These are phyloP conservation scores for Panurus biarmicus DNA, from an alignment of 2,113 vertebrate genomes.

Conservation along the genomic window DNA sequence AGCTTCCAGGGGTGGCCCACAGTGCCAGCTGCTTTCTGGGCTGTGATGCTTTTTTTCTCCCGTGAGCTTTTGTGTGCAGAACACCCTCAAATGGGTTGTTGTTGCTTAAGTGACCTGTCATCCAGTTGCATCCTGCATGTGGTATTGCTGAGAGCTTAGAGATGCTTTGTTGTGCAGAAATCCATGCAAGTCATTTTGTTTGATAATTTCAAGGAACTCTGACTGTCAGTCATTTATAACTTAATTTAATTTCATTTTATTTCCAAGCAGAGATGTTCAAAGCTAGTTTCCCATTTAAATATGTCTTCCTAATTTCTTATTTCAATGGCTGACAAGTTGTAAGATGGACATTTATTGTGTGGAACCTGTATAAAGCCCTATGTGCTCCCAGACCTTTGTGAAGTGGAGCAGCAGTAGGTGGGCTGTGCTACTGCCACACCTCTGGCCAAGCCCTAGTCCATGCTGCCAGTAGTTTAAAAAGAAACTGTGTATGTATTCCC, in stretches of 20 bases:
- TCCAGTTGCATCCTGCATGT: conserved; percentile 9
- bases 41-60: not conserved
- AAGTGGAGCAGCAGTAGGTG: not conserved
- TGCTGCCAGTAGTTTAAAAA: not conserved
- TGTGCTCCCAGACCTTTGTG: not conserved
- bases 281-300: not conserved
- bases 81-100: not conserved
- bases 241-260: not conserved
- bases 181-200: not conserved
- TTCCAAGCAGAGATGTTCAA: not conserved
- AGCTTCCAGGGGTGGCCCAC: not conserved
- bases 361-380: not conserved
- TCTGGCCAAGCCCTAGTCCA: not conserved
- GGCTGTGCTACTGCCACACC: not conserved
- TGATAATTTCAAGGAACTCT: not conserved
- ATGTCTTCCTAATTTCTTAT: not conserved
- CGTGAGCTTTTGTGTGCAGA: not conserved
- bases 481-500: not conserved
- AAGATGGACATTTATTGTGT: not conserved
- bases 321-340: not conserved
- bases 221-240: not conserved
- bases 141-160: not conserved
- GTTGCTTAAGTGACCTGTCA: not conserved
- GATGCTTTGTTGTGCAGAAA: not conserved
- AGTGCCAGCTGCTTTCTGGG: not conserved